phyloP scores from a whole-genome alignment of 2,113 vertebrate species.

The Gobius niger region DNA sequence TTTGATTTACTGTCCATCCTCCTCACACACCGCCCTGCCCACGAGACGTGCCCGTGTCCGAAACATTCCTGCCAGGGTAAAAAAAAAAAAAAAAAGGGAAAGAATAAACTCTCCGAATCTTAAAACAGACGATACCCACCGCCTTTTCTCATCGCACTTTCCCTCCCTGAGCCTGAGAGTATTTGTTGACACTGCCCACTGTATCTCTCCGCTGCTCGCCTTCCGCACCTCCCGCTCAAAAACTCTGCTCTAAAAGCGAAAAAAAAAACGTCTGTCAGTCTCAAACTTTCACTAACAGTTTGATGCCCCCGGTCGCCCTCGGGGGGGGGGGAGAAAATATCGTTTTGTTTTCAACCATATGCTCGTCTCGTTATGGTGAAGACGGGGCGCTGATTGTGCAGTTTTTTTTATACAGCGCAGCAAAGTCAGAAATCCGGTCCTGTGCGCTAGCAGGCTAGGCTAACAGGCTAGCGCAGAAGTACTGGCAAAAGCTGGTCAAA shows the following conservation, averaged over 20 bases:
- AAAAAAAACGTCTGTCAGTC: slow-evolving; percentile 60
- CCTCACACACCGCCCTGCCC: slow-evolving; percentile 10
- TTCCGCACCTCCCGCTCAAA: slow-evolving; percentile 81
- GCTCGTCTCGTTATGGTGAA: slow-evolving; percentile 9
- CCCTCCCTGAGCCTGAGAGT: slow-evolving; percentile 59
- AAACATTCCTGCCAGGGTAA: slow-evolving; percentile 18
- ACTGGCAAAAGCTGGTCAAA: slow-evolving; percentile 62
- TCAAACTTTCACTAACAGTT: slow-evolving; percentile 32
- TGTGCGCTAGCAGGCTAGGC: slow-evolving; percentile 55
- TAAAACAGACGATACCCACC: slow-evolving; percentile 38
- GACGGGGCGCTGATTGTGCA: slow-evolving; percentile 34
- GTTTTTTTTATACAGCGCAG: slow-evolving; percentile 50
- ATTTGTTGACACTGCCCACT: slow-evolving; percentile 71
- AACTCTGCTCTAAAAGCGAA: slow-evolving; percentile 46
- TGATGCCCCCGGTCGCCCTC: too few relatives aligned
- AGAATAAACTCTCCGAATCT: slow-evolving; percentile 34
- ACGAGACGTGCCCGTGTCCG: slow-evolving; percentile 15
- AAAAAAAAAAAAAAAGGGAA: too few relatives aligned
- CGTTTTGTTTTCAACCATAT: not conserved
- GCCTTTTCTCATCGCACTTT: slow-evolving; percentile 32
- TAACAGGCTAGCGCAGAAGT: slow-evolving; percentile 56
- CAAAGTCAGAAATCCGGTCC: slow-evolving; percentile 53
- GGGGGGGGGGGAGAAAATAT: not conserved
- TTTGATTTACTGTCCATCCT: slow-evolving; percentile 6
- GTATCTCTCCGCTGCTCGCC: slow-evolving; percentile 52